Conservation (phyloP, 2,888 invertebrate genomes). For the Caenorhabditis virilis region DNA sequence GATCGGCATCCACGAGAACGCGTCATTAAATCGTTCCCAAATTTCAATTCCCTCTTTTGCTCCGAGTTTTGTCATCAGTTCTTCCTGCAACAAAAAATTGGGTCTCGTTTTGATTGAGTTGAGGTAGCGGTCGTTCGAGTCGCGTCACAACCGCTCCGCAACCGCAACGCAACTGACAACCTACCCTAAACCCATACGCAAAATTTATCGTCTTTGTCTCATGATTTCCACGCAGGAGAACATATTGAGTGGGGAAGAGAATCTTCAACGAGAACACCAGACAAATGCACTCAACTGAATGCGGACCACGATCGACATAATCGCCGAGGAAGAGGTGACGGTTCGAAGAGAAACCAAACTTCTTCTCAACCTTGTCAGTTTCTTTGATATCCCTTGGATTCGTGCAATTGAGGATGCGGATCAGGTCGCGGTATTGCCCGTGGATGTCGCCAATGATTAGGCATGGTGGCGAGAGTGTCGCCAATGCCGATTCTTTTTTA, state of each 20-base stretch:
- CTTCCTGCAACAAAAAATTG: conserved; percentile 3
- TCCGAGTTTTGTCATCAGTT: neutral
- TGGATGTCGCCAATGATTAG: conserved; percentile 39
- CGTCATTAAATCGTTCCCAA: conserved; percentile 29
- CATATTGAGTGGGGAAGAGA: conserved; percentile 15
- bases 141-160: neutral
- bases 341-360: conserved; percentile 1
- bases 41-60: conserved; percentile 5
- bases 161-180: neutral
- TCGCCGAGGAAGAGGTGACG: conserved; percentile 39
- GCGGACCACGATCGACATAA: conserved; percentile 34
- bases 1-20: conserved; percentile 37
- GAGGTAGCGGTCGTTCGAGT: neutral
- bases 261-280: conserved; percentile 32
- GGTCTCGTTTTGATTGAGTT: neutral
- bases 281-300: conserved; percentile 36
- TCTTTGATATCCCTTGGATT: neutral
- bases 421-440: conserved; percentile 28
- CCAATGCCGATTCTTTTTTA: conserved; percentile 8
- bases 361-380: neutral
- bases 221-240: conserved; percentile 43
- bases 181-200: conserved; percentile 38
- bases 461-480: conserved; percentile 20
- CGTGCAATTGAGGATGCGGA: conserved; percentile 17
- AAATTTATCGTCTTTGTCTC: conserved; percentile 39